Evolutionary conservation across 2,888 invertebrate genomes (phyloP), one percentile per base, ranked within the genome.

Genomic region (Papilio gigon): DNA sequence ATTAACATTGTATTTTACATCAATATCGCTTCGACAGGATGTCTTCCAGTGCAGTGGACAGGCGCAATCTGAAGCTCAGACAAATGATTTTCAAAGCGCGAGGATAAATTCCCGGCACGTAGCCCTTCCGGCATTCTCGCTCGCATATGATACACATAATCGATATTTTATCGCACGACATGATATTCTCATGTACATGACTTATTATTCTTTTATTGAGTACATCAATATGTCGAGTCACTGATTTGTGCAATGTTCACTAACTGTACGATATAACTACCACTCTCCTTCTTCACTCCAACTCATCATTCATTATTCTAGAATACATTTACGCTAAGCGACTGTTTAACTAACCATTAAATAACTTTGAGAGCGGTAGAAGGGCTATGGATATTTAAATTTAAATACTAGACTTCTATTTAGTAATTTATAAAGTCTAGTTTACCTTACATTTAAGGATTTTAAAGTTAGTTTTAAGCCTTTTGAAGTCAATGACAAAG

Each of bases 21-120:
- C 6, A 14, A 0, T 50, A 27, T 53, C 2, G 47, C 14, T n/a
- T 27, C 14, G 53, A n/a, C 2, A 14, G n/a, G n/a, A 56, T 56
- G 4, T 27, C 14, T 56, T 56, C 30, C 30, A 30, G n/a, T 30
- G 30, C 53, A 56, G 53, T 30, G 30, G 53, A 56, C 53, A 56
- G 53, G 27, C 27, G 9, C 53, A 27, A 27, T 56, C 53, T 56
- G 53, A 56, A 56, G 30, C 53, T 30, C 53, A 56, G 25, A 50
- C n/a, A 50, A 56, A 56, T 56, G n/a, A 56, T 56, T 56, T 56
- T 56, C 30, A 17, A 56, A 56, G 17, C 53, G 30, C 53, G 12
- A 30, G 53, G n/a, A 56, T 56, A 56, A n/a, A 56, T 56, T 56
- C 53, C 30, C n/a, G 17, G 53, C 53, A 56, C 53, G 53, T 56